Base-by-base conservation (phyloP, 2,113 vertebrate genomes). In the Notiomystis cincta region DNA sequence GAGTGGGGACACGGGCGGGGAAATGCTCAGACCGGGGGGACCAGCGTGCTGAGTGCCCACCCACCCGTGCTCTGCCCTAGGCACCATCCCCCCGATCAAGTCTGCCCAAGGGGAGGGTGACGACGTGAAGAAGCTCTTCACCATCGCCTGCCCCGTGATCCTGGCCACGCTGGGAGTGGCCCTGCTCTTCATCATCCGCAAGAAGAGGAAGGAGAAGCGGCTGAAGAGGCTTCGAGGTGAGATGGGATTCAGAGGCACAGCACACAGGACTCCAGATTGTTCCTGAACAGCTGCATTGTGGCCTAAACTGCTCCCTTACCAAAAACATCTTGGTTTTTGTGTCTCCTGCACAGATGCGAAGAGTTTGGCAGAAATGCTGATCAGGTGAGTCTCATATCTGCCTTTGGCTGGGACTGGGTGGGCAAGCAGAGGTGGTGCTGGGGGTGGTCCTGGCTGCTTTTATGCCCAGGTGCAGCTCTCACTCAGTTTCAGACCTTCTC, bases 321-420 rank as follows among this genome's bases (percentile, higher is more conserved):
- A 15, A n/a, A 64, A 18, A 4, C 27, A n/a, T 18, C 25, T 38
- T 94, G 67, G 81, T 30, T 87, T 91, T 83, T 37, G 2, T 82
- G 40, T 90, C 54, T 64, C 56, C 19, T 12, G 45, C 96, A 19
- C 97, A 99, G 99, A 99, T 98, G 99, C 99, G 9, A 99, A 99
- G 97, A 99, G 99, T 93, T 97, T 99, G 96, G 99, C 99, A 71
- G 99, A 99, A 93, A 99, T 99, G 99, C 97, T 99, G 58, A 99
- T 99, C 98, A 99, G 99, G 99, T 99, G 94, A 18, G 98, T 92
- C 25, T 64, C 9, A 0, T 2, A 21, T 45, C 30, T 19, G 30
- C 27, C 6, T 4, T 48, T 7, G 53, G 20, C 8, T 21, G 31
- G 27, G 1, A 3, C 16, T 9, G 78, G 54, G 54, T 9, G 72